These are phyloP conservation scores for Acanthiza pusilla DNA, from an alignment of 2,797 vertebrate genomes.

Conservation along the genomic window DNA sequence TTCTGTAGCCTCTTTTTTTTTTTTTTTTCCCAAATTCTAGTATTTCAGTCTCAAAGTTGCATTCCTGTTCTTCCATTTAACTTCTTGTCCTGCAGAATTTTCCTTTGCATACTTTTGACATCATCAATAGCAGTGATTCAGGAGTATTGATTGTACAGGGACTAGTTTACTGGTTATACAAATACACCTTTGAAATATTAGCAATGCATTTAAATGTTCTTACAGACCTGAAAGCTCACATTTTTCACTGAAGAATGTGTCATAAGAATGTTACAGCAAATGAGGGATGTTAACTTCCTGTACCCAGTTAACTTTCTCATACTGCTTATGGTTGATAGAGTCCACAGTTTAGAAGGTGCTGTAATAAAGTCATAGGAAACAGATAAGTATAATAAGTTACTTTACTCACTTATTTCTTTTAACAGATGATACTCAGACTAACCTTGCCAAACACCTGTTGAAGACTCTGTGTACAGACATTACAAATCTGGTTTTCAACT, in stretches of 20 bases:
- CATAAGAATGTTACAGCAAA: neutral
- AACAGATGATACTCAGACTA: slow-evolving; percentile 88
- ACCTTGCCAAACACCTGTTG: slow-evolving; percentile 86
- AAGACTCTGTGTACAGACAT: slow-evolving; percentile 89
- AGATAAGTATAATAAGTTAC: neutral
- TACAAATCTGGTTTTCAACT: slow-evolving; percentile 91
- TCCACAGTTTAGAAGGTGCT: neutral
- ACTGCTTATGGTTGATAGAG: neutral
- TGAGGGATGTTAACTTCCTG: neutral
- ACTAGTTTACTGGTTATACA: neutral
- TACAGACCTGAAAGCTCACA: neutral
- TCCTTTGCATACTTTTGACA: neutral
- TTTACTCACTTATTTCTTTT: slow-evolving; percentile 47
- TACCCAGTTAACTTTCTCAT: neutral
- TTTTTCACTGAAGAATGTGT: neutral
- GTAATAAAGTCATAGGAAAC: neutral
- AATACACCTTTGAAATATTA: neutral
- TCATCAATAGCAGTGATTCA: neutral
- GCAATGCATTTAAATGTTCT: neutral
- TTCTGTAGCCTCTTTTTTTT: neutral
- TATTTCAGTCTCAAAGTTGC: neutral
- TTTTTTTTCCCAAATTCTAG: neutral
- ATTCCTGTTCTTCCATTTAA: neutral
- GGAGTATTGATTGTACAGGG: neutral
- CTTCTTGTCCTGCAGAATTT: neutral